Evolutionary conservation across 2,113 vertebrate genomes (phyloP).

Genomic region (Microtus richardsoni): DNA sequence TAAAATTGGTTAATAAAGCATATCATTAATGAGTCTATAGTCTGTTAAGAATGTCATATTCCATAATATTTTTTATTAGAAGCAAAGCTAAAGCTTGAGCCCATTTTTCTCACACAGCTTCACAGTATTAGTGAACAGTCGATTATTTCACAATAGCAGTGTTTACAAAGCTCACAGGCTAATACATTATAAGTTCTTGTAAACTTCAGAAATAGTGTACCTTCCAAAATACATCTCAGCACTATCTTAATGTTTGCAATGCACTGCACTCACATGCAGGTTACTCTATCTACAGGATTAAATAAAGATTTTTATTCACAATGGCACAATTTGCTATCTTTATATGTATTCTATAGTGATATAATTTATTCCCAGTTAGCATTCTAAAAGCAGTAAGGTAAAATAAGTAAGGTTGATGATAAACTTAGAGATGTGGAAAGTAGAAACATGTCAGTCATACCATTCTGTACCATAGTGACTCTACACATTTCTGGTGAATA

Average conservation of each 20-base stretch:
- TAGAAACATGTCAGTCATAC: background rate
- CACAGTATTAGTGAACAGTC: background rate
- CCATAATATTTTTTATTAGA: background rate
- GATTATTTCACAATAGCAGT: background rate
- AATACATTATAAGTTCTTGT: background rate
- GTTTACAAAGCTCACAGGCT: background rate
- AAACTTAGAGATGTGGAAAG: conserved; percentile 39
- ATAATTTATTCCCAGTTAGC: conserved; percentile 40
- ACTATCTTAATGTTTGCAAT: background rate
- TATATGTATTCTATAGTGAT: background rate
- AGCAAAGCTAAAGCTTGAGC: background rate
- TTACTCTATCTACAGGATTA: background rate
- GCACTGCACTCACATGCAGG: background rate
- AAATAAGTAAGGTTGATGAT: conserved; percentile 13
- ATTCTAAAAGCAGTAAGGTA: conserved; percentile 46
- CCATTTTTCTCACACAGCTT: background rate
- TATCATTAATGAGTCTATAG: background rate
- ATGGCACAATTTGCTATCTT: background rate
- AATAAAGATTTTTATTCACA: background rate
- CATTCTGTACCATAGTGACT: conserved; percentile 11
- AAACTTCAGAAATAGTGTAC: background rate
- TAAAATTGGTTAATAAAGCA: background rate
- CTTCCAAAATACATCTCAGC: background rate
- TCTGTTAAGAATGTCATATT: background rate
- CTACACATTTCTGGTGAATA: conserved; percentile 5